phyloP scores from a whole-genome alignment of 2,113 vertebrate genomes.

The Amblyopsis rosae region DNA sequence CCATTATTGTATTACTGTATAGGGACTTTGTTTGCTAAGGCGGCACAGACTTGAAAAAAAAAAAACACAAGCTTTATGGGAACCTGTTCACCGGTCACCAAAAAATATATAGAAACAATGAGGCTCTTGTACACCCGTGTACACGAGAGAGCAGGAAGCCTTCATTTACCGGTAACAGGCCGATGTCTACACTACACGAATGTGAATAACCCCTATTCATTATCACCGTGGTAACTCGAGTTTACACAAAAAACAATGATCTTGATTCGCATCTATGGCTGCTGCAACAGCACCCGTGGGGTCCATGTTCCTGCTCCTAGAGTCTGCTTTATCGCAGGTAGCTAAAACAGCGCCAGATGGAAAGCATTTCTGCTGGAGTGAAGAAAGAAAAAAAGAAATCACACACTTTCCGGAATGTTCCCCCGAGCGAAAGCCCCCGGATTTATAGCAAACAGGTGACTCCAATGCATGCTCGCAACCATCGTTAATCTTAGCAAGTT shows the following conservation, averaged over 20 bases:
- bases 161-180: background rate
- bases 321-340: slow-evolving; percentile 18
- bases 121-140: background rate
- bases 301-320: slow-evolving; percentile 15
- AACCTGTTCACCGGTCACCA: slow-evolving; percentile 2
- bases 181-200: background rate
- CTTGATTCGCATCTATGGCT: slow-evolving; percentile 4
- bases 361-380: slow-evolving; percentile 35
- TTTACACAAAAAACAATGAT: slow-evolving; percentile 24
- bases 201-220: slow-evolving; percentile 12
- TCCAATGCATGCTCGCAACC: slow-evolving; percentile 38
- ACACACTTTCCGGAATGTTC: slow-evolving; percentile 47
- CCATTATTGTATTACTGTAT: slow-evolving; percentile 9
- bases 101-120: background rate
- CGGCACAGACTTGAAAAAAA: background rate
- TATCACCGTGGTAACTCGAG: slow-evolving; percentile 20
- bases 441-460: slow-evolving; percentile 72
- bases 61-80: background rate
- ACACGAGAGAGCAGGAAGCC: slow-evolving; percentile 12
- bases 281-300: slow-evolving; percentile 22
- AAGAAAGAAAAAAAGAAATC: slow-evolving; percentile 38
- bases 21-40: background rate
- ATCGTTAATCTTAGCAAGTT: slow-evolving; percentile 51
- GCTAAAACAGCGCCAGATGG: slow-evolving; percentile 40
- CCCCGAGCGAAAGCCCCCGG: slow-evolving; percentile 31